These are phyloP conservation scores for Leucozona laternaria DNA, from an alignment of 2,888 invertebrate species.

Conservation along the genomic window DNA sequence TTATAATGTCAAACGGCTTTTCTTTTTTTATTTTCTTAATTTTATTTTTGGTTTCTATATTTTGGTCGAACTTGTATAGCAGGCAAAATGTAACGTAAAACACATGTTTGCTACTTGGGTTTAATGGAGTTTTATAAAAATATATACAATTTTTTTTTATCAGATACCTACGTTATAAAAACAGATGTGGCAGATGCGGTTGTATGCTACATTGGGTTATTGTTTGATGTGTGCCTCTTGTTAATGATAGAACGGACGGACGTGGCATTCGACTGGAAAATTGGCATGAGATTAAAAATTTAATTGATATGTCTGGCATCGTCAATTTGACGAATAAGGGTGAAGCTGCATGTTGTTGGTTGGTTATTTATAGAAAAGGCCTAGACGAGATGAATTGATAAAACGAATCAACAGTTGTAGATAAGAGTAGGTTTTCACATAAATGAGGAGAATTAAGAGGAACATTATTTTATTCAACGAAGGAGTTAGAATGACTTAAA, in stretches of 20 bases:
- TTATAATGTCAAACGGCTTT: conserved; percentile 62
- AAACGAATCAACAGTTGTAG: neutral
- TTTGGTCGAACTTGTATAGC: neutral
- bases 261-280: conserved; percentile 65
- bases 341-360: neutral
- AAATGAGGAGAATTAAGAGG: too few species aligned
- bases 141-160: neutral
- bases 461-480: too few species aligned
- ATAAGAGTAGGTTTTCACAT: too few species aligned
- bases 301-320: conserved; percentile 64
- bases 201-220: conserved; percentile 17
- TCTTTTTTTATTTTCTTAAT: conserved; percentile 32
- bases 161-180: neutral
- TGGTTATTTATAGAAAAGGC: neutral
- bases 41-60: neutral
- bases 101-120: conserved; percentile 48
- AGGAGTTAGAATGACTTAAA: too few species aligned
- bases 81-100: conserved; percentile 60
- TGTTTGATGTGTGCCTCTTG: conserved; percentile 47
- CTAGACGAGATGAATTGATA: neutral
- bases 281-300: conserved; percentile 69
- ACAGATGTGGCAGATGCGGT: conserved; percentile 62
- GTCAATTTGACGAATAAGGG: conserved; percentile 52
- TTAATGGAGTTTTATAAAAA: conserved; percentile 35
- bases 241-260: conserved; percentile 49